Evolutionary conservation across 53 echinoderm and acorn worm genomes (phyloP).

Genomic region (Temnopleurus reevesii): DNA sequence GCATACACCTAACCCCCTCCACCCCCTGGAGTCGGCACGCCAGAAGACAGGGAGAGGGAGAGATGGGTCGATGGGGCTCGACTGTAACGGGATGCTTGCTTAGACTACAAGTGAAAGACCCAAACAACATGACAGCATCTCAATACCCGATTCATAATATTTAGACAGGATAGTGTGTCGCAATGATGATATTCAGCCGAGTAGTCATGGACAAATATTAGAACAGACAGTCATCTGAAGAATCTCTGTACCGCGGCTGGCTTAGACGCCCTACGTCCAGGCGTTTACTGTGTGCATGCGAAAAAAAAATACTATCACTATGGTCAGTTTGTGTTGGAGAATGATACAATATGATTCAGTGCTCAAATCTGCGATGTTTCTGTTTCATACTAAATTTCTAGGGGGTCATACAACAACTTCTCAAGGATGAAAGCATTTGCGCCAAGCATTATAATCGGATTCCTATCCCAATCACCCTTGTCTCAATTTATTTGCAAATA

Average conservation of each 20-base stretch:
- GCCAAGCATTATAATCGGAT: too few species aligned
- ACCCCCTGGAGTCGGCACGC: not conserved
- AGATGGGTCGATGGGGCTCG: not conserved
- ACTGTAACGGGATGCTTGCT: constrained; percentile 35
- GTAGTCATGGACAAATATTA: constrained; percentile 51
- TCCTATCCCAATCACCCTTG: too few species aligned
- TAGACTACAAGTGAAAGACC: constrained; percentile 45
- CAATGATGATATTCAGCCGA: constrained; percentile 56
- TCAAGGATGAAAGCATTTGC: too few species aligned
- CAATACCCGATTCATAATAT: constrained; percentile 55
- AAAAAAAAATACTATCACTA: not conserved
- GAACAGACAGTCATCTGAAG: constrained; percentile 43
- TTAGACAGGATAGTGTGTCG: constrained; percentile 56
- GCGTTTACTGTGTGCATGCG: not conserved
- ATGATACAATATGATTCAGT: too few species aligned
- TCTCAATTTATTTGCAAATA: too few species aligned
- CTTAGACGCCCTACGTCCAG: not conserved
- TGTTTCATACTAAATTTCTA: too few species aligned
- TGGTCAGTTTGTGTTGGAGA: too few species aligned
- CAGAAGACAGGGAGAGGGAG: not conserved
- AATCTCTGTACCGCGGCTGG: not conserved
- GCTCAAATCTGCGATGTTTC: too few species aligned
- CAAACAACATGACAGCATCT: constrained; percentile 52
- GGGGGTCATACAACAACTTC: too few species aligned
- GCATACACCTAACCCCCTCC: not conserved